Evolutionary conservation across 1,140 invertebrate genomes (phyloP).

Genomic region (Calycopis cecrops): DNA sequence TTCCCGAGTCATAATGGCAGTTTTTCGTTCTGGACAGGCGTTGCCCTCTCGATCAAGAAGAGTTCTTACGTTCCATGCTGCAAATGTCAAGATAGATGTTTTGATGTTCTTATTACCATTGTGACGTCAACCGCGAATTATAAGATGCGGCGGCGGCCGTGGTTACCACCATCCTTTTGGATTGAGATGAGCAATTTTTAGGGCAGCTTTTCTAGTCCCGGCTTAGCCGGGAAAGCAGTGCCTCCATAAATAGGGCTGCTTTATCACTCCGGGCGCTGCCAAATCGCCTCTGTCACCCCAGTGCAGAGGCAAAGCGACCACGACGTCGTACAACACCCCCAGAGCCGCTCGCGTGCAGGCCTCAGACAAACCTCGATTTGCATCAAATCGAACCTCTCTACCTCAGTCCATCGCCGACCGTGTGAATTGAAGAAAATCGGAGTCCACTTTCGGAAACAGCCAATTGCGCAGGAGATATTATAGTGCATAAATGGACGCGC

Average conservation of each 20-base stretch:
- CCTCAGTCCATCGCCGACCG: no score
- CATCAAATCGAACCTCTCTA: slow-evolving; percentile 32
- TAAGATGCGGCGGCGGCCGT: slow-evolving; percentile 23
- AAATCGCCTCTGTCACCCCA: slow-evolving; percentile 19
- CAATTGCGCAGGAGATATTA: no score
- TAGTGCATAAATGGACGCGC: no score
- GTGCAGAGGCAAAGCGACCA: slow-evolving; percentile 26
- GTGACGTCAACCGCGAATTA: slow-evolving; percentile 20
- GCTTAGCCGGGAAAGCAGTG: slow-evolving; percentile 29
- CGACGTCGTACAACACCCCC: slow-evolving; percentile 15
- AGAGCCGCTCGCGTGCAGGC: slow-evolving; percentile 22
- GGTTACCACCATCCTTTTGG: slow-evolving; percentile 20
- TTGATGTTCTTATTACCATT: slow-evolving; percentile 19
- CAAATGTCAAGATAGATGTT: slow-evolving; percentile 23
- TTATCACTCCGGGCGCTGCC: slow-evolving; percentile 29
- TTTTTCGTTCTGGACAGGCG: slow-evolving; percentile 32
- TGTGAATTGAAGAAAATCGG: no score
- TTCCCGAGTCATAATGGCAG: slow-evolving; percentile 31
- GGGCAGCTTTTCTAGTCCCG: slow-evolving; percentile 35
- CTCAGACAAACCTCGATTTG: slow-evolving; percentile 30
- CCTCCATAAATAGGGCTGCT: slow-evolving; percentile 33
- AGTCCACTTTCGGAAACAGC: no score
- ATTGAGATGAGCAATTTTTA: slow-evolving; percentile 27
- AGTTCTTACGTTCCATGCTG: slow-evolving; percentile 32
- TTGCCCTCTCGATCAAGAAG: slow-evolving; percentile 30